Evolutionary conservation across 2,888 invertebrate genomes (phyloP).

Genomic region (Cantharis rustica): DNA sequence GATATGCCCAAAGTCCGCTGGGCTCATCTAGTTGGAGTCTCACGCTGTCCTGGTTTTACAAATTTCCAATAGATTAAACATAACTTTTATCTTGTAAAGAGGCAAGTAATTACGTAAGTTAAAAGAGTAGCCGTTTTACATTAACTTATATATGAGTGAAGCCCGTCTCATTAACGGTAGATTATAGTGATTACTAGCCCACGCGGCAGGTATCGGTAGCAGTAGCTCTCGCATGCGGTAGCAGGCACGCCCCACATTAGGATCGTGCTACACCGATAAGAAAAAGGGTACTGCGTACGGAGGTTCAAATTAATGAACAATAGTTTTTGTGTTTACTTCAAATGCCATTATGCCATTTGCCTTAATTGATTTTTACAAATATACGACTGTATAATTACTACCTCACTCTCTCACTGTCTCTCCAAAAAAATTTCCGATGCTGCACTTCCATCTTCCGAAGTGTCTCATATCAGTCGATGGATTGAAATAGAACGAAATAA

Average conservation of each 20-base stretch:
- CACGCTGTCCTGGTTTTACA: background rate
- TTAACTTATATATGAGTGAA: constrained; percentile 45
- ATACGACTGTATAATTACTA: background rate
- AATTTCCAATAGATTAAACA: background rate
- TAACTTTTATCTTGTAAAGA: background rate
- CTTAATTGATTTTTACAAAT: background rate
- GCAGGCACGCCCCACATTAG: constrained; percentile 43
- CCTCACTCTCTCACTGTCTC: background rate
- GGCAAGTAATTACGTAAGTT: background rate
- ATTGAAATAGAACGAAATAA: background rate
- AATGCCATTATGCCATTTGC: background rate
- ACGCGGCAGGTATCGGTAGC: constrained; percentile 41
- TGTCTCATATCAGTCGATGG: background rate
- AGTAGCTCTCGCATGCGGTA: constrained; percentile 39
- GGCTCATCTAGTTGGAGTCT: too few relatives aligned
- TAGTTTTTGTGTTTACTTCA: background rate
- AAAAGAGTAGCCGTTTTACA: constrained; percentile 32
- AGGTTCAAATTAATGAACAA: background rate
- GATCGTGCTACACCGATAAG: constrained; percentile 38
- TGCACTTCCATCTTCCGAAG: background rate
- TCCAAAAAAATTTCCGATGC: too few relatives aligned
- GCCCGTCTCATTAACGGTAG: constrained; percentile 49
- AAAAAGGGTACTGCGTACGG: constrained; percentile 26
- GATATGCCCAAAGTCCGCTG: background rate
- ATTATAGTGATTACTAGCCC: constrained; percentile 51